These are phyloP conservation scores for Manduca sexta DNA, from an alignment of 1,140 invertebrate species.

Conservation along the genomic window DNA sequence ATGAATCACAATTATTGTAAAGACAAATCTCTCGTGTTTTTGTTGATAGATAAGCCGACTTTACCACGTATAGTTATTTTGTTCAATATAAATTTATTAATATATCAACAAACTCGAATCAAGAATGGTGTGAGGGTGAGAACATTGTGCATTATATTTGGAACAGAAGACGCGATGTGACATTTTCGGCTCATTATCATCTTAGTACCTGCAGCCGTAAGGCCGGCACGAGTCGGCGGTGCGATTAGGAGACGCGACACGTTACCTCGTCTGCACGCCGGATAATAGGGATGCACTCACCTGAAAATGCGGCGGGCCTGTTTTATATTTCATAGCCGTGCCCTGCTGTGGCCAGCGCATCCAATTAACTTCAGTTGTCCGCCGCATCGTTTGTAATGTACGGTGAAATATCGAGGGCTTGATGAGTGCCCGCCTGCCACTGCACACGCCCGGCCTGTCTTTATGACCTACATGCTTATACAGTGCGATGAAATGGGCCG, in stretches of 20 bases:
- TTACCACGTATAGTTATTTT: no score
- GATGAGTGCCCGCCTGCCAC: conserved; percentile 35
- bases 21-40: no score
- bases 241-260: conserved; percentile 43
- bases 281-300: conserved; percentile 49
- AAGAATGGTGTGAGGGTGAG: no score
- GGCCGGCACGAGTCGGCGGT: background rate
- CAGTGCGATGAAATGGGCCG: conserved; percentile 11
- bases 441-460: conserved; percentile 21
- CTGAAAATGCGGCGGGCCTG: conserved; percentile 39
- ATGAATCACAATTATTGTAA: conserved; percentile 45
- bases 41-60: no score
- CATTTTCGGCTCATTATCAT: conserved; percentile 34
- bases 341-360: conserved; percentile 49
- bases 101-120: no score
- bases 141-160: no score
- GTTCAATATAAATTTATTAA: no score
- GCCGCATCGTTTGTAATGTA: conserved; percentile 49
- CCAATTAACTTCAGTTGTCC: conserved; percentile 66
- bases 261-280: conserved; percentile 33
- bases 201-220: no score
- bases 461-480: conserved; percentile 28
- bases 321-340: conserved; percentile 62
- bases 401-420: conserved; percentile 56
- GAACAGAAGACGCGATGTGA: no score